These are phyloP conservation scores for Hydra vulgaris DNA, from an alignment of 30 jellyfish, hydroid and myxozoan species.

Conservation along the genomic window DNA sequence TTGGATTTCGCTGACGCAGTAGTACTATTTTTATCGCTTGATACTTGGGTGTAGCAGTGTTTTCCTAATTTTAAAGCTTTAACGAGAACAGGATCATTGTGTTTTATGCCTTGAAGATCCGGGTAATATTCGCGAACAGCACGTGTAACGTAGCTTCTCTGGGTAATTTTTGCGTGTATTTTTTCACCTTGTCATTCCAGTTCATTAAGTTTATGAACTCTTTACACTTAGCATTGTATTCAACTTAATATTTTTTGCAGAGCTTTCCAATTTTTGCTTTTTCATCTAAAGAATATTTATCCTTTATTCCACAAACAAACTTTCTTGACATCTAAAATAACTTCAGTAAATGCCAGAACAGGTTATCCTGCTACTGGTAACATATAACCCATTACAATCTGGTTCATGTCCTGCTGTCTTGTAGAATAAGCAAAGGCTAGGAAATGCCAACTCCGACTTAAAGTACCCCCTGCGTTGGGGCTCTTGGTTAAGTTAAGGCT, in stretches of 20 bases:
- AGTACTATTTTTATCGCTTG: constrained; percentile 1
- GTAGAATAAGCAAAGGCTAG: too few species aligned
- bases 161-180: constrained; percentile 16
- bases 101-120: constrained; percentile 18
- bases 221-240: constrained; percentile 26
- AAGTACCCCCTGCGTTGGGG: too few species aligned
- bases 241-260: not conserved
- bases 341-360: not conserved
- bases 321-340: not conserved
- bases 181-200: constrained; percentile 20
- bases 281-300: constrained; percentile 13
- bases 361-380: too few species aligned
- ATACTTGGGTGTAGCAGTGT: constrained; percentile 16
- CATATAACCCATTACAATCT: too few species aligned
- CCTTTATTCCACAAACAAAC: constrained; percentile 12
- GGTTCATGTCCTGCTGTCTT: too few species aligned
- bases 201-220: constrained; percentile 14
- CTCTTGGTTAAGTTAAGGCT: too few species aligned
- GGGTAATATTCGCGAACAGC: constrained; percentile 39
- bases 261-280: constrained; percentile 3
- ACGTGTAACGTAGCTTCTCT: constrained; percentile 35
- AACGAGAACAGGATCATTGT: constrained; percentile 17
- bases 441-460: too few species aligned
- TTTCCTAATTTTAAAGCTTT: constrained; percentile 34
- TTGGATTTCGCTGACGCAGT: constrained; percentile 10